phyloP scores from a whole-genome alignment of 2,888 invertebrate species.

The Melinaea marsaeus region DNA sequence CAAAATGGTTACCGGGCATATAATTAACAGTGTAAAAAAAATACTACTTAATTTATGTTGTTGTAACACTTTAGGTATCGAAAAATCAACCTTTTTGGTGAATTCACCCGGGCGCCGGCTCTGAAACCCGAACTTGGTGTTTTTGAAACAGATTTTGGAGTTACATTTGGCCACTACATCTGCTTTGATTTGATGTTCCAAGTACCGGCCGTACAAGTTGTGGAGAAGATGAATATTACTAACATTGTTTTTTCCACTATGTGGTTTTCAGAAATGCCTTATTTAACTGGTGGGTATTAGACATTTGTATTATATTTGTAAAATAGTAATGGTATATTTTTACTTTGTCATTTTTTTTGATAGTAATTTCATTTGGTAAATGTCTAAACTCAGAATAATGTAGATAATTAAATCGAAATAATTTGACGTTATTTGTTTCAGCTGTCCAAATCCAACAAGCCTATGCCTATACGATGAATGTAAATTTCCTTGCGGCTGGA shows the following conservation, averaged over 20 bases:
- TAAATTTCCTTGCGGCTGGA: constrained; percentile 84
- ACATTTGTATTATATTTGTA: too few relatives aligned
- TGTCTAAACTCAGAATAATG: too few relatives aligned
- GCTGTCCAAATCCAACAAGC: constrained; percentile 83
- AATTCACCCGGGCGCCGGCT: constrained; percentile 74
- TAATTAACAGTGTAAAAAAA: too few relatives aligned
- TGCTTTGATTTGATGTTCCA: constrained; percentile 91
- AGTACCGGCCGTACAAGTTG: constrained; percentile 80
- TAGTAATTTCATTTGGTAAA: too few relatives aligned
- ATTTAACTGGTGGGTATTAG: constrained; percentile 77
- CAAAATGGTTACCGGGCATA: too few relatives aligned
- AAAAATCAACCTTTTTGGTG: constrained; percentile 74
- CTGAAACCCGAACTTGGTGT: constrained; percentile 76
- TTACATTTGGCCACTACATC: constrained; percentile 86
- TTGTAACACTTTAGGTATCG: constrained; percentile 58
- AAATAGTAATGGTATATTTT: too few relatives aligned
- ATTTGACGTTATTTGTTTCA: constrained; percentile 34
- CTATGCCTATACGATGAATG: constrained; percentile 82
- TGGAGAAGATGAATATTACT: constrained; percentile 71
- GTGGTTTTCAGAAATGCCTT: constrained; percentile 91
- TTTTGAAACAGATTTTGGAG: constrained; percentile 87
- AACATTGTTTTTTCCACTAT: constrained; percentile 84
- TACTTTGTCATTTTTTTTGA: too few relatives aligned
- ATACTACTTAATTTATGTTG: neutral
- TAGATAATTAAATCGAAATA: too few relatives aligned